These are phyloP conservation scores for Pterocles burchelli DNA, from an alignment of 2,113 vertebrate genomes.

Conservation along the genomic window DNA sequence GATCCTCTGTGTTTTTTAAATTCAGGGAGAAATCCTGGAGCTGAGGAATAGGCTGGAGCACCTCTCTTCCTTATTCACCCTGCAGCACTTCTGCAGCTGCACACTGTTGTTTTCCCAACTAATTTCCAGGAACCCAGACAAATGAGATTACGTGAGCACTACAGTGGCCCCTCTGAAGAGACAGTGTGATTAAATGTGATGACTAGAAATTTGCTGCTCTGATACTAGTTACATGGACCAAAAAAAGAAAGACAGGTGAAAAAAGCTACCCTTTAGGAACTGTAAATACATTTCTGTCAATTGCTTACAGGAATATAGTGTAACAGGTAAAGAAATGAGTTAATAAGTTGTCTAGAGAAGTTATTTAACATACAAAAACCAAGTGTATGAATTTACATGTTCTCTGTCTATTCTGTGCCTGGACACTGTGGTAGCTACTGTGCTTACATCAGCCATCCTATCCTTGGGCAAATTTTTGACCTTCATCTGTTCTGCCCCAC, in stretches of 20 bases:
- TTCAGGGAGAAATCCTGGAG: not conserved
- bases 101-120: constrained; percentile 29
- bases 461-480: not conserved
- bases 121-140: constrained; percentile 46
- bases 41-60: not conserved
- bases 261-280: not conserved
- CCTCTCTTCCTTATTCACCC: not conserved
- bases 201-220: constrained; percentile 39
- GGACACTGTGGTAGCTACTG: not conserved
- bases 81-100: constrained; percentile 19
- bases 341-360: not conserved
- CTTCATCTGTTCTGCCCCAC: not conserved
- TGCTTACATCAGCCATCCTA: not conserved
- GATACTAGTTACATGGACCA: not conserved
- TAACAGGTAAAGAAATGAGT: not conserved
- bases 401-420: not conserved
- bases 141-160: constrained; percentile 13
- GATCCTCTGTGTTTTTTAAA: constrained; percentile 13
- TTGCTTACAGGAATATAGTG: rapidly evolving
- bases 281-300: not conserved
- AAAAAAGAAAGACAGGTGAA: not conserved
- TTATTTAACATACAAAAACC: rapidly evolving
- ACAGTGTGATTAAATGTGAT: constrained; percentile 48
- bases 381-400: not conserved
- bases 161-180: constrained; percentile 35